These are phyloP conservation scores for Drosophila demipolita DNA, from an alignment of 2,888 invertebrate genomes.

Conservation along the genomic window DNA sequence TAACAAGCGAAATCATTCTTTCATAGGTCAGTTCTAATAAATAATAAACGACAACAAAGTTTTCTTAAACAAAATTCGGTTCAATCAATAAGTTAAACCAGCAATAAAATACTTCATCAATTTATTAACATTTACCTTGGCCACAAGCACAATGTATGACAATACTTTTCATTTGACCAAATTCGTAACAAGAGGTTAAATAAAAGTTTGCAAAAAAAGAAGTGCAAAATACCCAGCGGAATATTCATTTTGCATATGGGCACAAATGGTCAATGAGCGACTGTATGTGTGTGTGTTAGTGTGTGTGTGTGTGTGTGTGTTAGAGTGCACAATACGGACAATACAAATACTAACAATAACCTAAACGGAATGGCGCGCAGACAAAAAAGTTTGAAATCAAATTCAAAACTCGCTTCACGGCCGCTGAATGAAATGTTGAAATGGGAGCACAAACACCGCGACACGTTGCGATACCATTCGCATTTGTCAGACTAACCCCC, in stretches of 20 bases:
- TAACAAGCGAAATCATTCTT: not conserved
- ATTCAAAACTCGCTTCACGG: constrained; percentile 66
- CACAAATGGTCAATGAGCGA: constrained; percentile 27
- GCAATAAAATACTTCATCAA: not conserved
- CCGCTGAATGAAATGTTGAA: constrained; percentile 76
- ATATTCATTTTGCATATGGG: constrained; percentile 21
- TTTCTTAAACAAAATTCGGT: not conserved
- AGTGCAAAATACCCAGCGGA: constrained; percentile 7
- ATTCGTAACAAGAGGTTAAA: not conserved
- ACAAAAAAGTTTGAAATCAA: constrained; percentile 47
- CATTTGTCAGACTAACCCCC: constrained; percentile 45
- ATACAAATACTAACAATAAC: constrained; percentile 47
- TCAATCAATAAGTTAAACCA: not conserved
- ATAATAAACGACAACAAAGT: not conserved
- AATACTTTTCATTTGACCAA: constrained; percentile 16
- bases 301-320: constrained; percentile 16
- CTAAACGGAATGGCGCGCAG: constrained; percentile 17
- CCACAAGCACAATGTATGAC: constrained; percentile 4
- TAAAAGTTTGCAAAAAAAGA: not conserved
- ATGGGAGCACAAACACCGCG: constrained; percentile 43
- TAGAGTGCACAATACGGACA: constrained; percentile 25
- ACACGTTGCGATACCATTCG: constrained; percentile 35
- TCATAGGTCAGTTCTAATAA: not conserved
- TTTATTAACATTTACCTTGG: not conserved
- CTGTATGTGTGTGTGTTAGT: constrained; percentile 7